These are phyloP conservation scores for Austrofundulus limnaeus DNA, from an alignment of 2,113 vertebrate species.

Conservation along the genomic window DNA sequence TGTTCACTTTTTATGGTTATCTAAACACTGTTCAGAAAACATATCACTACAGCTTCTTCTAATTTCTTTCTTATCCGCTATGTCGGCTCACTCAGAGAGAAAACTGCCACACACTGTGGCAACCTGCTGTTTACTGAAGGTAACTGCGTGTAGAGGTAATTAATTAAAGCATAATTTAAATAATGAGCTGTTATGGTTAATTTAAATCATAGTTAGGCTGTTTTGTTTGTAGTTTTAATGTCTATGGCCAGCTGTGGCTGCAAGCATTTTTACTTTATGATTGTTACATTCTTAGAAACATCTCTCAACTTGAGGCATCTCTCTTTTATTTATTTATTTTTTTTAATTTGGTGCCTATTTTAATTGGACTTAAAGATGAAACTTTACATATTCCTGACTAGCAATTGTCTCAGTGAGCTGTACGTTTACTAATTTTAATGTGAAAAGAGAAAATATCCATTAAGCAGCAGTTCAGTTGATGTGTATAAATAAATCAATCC, in stretches of 20 bases:
- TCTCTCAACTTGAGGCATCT: background rate
- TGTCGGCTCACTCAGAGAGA: background rate
- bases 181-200: constrained; percentile 22
- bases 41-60: constrained; percentile 30
- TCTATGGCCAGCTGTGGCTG: background rate
- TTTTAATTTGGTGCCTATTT: background rate
- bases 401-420: background rate
- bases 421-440: background rate
- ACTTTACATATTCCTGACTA: background rate
- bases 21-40: constrained; percentile 29
- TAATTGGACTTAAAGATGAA: background rate
- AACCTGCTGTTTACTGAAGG: constrained; percentile 32
- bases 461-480: too few relatives aligned
- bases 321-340: background rate
- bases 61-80: background rate
- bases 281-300: background rate
- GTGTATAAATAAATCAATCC: too few relatives aligned
- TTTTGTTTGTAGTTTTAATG: constrained; percentile 8
- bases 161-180: constrained; percentile 24
- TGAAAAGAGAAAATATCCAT: background rate
- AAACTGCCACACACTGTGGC: constrained; percentile 4
- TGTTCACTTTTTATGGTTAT: constrained; percentile 28
- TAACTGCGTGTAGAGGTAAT: constrained; percentile 23
- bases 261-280: background rate
- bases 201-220: constrained; percentile 17